phyloP scores from a whole-genome alignment of 1,140 invertebrate genomes.

The Sitobion miscanthi region DNA sequence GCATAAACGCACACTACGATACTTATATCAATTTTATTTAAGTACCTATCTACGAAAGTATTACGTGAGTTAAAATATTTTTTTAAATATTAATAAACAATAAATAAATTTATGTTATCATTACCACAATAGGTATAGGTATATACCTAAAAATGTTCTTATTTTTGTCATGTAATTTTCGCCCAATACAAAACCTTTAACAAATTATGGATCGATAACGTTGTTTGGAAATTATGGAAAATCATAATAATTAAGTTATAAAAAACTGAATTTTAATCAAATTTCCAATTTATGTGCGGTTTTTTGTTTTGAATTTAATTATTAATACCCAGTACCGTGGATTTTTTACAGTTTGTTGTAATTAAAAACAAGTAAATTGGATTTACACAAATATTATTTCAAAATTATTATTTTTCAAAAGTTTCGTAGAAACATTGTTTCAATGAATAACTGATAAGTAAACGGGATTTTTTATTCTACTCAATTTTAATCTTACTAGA shows the following conservation, averaged over 20 bases:
- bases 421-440: neutral
- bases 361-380: neutral
- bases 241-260: too few relatives aligned
- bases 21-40: too few relatives aligned
- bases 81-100: too few relatives aligned
- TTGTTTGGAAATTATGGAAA: neutral
- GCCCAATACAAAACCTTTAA: neutral
- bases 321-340: neutral
- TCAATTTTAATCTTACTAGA: neutral
- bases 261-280: neutral
- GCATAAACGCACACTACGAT: neutral
- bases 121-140: neutral
- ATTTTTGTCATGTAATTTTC: too few relatives aligned
- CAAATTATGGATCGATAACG: neutral
- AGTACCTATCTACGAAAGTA: neutral
- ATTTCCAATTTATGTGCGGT: neutral
- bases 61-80: neutral
- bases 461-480: neutral
- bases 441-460: neutral
- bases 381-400: neutral
- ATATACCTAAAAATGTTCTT: too few relatives aligned
- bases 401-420: neutral
- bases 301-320: neutral
- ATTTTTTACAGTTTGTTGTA: neutral
- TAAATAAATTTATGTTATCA: neutral